phyloP scores from a whole-genome alignment of 2,113 vertebrate genomes.

The Hippocampus comes region DNA sequence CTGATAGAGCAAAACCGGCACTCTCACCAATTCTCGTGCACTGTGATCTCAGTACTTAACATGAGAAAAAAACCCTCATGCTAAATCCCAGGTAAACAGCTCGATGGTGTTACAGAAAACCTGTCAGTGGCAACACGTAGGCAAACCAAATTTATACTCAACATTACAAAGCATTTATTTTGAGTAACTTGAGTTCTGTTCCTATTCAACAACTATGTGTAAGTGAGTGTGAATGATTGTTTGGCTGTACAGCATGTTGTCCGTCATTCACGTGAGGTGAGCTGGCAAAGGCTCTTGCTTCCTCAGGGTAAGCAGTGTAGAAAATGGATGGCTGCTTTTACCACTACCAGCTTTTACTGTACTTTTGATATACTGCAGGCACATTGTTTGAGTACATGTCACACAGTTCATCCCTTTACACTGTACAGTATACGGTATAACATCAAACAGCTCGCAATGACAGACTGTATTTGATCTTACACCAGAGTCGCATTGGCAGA shows the following conservation, averaged over 20 bases:
- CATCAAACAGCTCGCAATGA: not conserved
- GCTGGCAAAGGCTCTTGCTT: not conserved
- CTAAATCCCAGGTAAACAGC: not conserved
- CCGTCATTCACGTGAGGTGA: not conserved
- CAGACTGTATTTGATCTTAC: not conserved
- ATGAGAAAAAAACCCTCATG: not conserved
- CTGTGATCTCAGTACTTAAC: not conserved
- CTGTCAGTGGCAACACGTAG: not conserved
- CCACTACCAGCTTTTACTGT: not conserved
- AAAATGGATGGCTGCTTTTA: not conserved
- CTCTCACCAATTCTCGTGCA: not conserved
- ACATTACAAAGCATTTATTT: not conserved
- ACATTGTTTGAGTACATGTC: not conserved
- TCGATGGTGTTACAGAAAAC: not conserved
- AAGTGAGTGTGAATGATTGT: not conserved
- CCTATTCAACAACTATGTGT: not conserved
- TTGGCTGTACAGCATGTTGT: not conserved
- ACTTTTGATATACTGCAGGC: not conserved
- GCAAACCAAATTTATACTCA: not conserved
- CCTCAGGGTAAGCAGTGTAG: not conserved
- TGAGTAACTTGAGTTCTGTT: not conserved
- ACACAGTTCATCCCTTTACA: not conserved
- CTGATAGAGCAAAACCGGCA: constrained; percentile 2
- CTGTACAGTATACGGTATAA: not conserved
- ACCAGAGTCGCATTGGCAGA: not conserved